Base-by-base conservation (phyloP, 23 tunicate genomes). In the Halocynthia roretzi region DNA sequence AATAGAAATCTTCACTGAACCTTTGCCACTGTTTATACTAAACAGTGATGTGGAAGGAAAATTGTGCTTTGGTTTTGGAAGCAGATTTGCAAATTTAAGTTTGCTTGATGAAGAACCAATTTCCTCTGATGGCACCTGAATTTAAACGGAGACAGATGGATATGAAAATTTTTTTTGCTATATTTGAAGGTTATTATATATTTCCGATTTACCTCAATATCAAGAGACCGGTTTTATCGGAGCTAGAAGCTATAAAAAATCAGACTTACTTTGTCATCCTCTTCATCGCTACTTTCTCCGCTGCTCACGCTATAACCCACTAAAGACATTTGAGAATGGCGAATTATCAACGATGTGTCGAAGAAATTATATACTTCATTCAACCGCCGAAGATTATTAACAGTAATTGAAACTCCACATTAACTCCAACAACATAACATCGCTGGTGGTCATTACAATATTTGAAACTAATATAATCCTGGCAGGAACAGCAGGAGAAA, bases 291-390 rank as follows among this genome's bases (percentile, higher is more conserved):
- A 20, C 31, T 48, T 10, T 40, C 22, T 40, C 70, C 19, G 78
- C 78, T 74, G 40, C 78, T 74, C 8, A 54, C 78, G 31, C 56
- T 64, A 74, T 74, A 74, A 15, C 62, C 62, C 8, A 74, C 78
- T 0, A 74, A 64, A 40, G 78, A 74, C 78, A 74, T 74, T 31
- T 31, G 44, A 31, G 44, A 31, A 31, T 31, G 44, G 44, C 44
- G 44, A 31, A 31, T 31, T 31, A 31, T 31, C 44, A 4, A 31
- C 4, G 44, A 31, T 31, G 44, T 31, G 44, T 31, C 44, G 44
- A 31, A 31, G 44, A 31, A 31, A 31, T 31, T 31, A 31, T 31
- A 31, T 31, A 31, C 4, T 31, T 31, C 44, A 31, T 31, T 31
- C 44, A 31, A 31, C 44, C 44, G 4, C 44, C 2, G 4, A 31